Evolutionary conservation across 2,888 invertebrate genomes (phyloP).

Genomic region (Beris morrisii): DNA sequence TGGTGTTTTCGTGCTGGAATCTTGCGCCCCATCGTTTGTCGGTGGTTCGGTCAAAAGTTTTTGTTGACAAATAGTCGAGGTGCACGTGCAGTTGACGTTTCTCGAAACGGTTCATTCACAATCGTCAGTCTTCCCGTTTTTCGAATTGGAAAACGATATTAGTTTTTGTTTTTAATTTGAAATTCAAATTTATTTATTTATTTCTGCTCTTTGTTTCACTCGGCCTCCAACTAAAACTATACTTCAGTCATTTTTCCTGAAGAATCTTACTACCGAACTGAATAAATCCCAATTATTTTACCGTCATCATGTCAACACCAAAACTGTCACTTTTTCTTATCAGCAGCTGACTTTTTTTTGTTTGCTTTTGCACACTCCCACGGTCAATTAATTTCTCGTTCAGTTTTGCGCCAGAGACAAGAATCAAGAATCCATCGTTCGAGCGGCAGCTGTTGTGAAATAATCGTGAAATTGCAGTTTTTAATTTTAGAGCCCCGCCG

Average conservation of each 20-base stretch:
- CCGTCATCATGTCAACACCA: too few species aligned
- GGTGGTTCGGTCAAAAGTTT: background rate
- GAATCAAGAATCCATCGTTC: background rate
- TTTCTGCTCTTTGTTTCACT: too few species aligned
- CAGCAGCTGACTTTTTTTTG: background rate
- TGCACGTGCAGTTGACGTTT: constrained; percentile 5
- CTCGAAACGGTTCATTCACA: background rate
- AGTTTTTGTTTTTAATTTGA: too few species aligned
- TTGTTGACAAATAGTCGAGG: constrained; percentile 8
- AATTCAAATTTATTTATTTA: too few species aligned
- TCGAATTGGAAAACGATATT: too few species aligned
- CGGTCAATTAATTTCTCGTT: background rate
- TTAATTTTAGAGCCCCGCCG: background rate
- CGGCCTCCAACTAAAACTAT: too few species aligned
- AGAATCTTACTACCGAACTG: background rate
- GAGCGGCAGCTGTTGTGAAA: background rate
- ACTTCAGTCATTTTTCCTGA: too few species aligned
- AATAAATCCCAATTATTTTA: background rate
- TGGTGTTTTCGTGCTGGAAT: constrained; percentile 80
- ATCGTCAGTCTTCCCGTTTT: background rate
- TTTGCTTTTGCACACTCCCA: background rate
- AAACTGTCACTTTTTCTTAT: background rate
- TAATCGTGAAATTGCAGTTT: background rate
- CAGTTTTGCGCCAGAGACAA: background rate
- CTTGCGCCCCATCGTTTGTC: constrained; percentile 58